Percentiles rank a stretch among this genome's conserved stretches.
phyloP scores from a whole-genome alignment of 2,888 invertebrate species.

The Biston stratarius region DNA sequence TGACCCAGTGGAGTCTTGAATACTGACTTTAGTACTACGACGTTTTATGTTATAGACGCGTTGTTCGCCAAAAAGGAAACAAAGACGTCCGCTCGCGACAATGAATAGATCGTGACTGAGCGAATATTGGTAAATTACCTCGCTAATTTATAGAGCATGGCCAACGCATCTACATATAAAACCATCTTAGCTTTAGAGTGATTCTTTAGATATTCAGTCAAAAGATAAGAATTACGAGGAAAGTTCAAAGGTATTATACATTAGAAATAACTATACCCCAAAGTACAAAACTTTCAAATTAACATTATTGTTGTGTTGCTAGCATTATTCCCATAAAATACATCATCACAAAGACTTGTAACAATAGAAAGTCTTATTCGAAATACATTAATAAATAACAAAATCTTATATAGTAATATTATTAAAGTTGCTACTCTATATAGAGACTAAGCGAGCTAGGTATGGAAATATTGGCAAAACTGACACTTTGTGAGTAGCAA shows the following conservation, averaged over 20 bases:
- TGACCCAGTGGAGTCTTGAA: slow-evolving; percentile 49
- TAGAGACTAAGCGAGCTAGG: slow-evolving; percentile 76
- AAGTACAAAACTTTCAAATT: slow-evolving; percentile 43
- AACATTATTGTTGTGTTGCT: slow-evolving; percentile 40
- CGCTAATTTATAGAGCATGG: neutral
- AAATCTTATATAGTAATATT: slow-evolving; percentile 74
- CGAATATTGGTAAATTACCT: neutral
- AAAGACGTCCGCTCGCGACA: too few relatives aligned
- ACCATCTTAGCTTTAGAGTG: slow-evolving; percentile 1
- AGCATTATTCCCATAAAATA: slow-evolving; percentile 63
- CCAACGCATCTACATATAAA: too few relatives aligned
- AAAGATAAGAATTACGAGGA: slow-evolving; percentile 36
- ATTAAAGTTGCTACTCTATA: slow-evolving; percentile 72
- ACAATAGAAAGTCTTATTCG: slow-evolving; percentile 79
- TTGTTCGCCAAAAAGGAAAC: too few relatives aligned
- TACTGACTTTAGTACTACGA: slow-evolving; percentile 53
- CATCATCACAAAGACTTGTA: slow-evolving; percentile 73
- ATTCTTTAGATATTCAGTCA: slow-evolving; percentile 39
- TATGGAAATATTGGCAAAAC: slow-evolving; percentile 71
- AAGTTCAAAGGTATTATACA: slow-evolving; percentile 21
- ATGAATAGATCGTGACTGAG: too few relatives aligned
- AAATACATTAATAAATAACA: slow-evolving; percentile 85
- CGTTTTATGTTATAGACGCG: too few relatives aligned
- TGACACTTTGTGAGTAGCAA: slow-evolving; percentile 37
- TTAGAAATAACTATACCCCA: slow-evolving; percentile 39